Evolutionary conservation across 37 sponge, comb jelly and placozoan genomes (phyloP).

Genomic region (Mnemiopsis leidyi): DNA sequence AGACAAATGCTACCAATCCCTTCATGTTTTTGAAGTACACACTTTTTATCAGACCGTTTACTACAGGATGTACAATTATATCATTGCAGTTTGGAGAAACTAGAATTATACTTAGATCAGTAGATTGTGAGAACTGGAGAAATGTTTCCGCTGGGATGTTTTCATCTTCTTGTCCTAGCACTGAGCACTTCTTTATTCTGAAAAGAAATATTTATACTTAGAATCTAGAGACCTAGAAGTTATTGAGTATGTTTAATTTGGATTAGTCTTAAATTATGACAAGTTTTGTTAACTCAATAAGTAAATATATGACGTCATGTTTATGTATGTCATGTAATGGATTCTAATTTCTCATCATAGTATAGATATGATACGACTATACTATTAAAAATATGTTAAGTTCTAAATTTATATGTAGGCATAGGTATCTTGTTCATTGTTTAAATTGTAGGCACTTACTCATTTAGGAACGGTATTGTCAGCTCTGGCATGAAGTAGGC

Average conservation of each 20-base stretch:
- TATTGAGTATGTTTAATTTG: too few relatives aligned
- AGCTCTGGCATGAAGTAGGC: slow-evolving; percentile 31
- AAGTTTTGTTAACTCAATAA: too few relatives aligned
- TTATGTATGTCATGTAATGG: too few relatives aligned
- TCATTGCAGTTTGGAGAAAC: neutral
- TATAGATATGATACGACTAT: too few relatives aligned
- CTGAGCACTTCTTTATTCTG: neutral
- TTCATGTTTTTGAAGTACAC: neutral
- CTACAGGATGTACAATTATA: neutral
- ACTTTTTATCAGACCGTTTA: neutral
- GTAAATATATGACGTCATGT: too few relatives aligned
- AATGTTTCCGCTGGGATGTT: neutral
- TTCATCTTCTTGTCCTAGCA: neutral
- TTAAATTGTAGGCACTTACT: neutral
- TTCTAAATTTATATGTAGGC: too few relatives aligned
- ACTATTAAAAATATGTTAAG: too few relatives aligned
- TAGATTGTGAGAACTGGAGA: neutral
- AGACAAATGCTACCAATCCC: neutral
- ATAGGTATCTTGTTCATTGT: too few relatives aligned
- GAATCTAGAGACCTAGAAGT: too few relatives aligned
- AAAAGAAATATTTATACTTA: neutral
- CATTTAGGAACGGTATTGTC: neutral
- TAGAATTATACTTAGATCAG: neutral
- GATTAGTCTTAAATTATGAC: too few relatives aligned
- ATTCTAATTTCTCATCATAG: too few relatives aligned